Base-by-base conservation (phyloP, 2,797 vertebrate genomes). In the Centropyge bicolor region DNA sequence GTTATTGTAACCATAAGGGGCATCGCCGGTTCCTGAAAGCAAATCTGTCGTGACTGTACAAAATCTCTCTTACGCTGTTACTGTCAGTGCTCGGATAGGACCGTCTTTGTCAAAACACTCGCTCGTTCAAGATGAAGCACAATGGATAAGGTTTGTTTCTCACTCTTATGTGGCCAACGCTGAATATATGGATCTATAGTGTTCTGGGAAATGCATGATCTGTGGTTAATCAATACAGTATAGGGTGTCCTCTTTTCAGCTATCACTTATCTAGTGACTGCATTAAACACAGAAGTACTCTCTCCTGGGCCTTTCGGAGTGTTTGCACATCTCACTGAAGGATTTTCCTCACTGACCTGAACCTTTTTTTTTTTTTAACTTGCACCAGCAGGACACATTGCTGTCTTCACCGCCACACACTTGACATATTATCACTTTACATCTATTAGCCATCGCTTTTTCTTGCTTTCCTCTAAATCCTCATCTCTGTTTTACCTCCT, bases 131-230 rank as follows among this genome's bases (percentile, higher is more conserved):
- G 54, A 80, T 80, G 51, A 81, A 69, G 43, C 40, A 46, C 49
- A 69, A 57, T 69, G 41, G 41, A 67, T 68, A 24, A 45, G 41
- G 22, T 61, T 77, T 70, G 38, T 71, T 66, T 69, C 19, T 59
- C 62, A 62, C 12, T 38, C 16, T 27, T 64, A 31, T 76, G 38
- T 68, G 48, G 45, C 59, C 36, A 70, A 61, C 49, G 63, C 55
- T 74, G 51, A 80, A 71, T 86, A n/a, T 88, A 78, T 85, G 78
- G 81, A 89, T 90, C 74, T 61, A 83, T 86, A 76, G 70, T 81
- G 67, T 91, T 93, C 89, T 91, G 87, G 88, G 90, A 93, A 93
- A 85, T 88, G 77, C 77, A 81, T 73, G 73, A 89, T 79, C 56
- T 83, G 76, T 76, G 46, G 76, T 82, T 75, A 72, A 91, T 94